A percentile compares a stretch with the other conserved stretches of the same genome.
These are phyloP conservation scores for Poicephalus gulielmi DNA, from an alignment of 2,113 vertebrate species.

Conservation along the genomic window DNA sequence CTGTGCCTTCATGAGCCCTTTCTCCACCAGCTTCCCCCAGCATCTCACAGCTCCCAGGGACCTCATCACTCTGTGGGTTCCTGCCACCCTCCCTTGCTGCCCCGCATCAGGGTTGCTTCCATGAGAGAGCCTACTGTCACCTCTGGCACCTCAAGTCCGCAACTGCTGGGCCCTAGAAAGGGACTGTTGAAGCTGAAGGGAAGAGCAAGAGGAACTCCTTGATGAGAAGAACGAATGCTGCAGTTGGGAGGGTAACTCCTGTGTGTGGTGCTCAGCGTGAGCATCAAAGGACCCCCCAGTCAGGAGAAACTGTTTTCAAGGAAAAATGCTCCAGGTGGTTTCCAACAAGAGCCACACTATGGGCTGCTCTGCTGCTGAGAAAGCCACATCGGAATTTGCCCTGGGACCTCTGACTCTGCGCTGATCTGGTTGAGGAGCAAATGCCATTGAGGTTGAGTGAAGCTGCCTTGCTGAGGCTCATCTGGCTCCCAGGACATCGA, in stretches of 20 bases:
- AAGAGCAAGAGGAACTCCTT: background rate
- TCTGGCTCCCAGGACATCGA: fast-evolving
- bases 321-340: background rate
- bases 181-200: background rate
- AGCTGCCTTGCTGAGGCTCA: fast-evolving
- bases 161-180: background rate
- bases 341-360: background rate
- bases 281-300: background rate
- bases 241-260: background rate
- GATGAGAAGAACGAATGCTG: background rate
- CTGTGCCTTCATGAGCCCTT: fast-evolving
- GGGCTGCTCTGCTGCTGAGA: background rate
- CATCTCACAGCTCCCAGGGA: fast-evolving
- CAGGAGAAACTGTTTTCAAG: background rate
- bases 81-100: fast-evolving
- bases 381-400: background rate
- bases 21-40: background rate
- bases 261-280: background rate
- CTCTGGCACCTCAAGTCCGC: background rate
- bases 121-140: fast-evolving
- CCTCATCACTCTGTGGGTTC: background rate
- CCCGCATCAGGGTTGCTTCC: background rate
- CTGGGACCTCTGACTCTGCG: background rate
- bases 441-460: background rate
- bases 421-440: background rate